A percentile compares a stretch with the other conserved stretches of the same genome.
These are phyloP conservation scores for Acleris sparsana DNA, from an alignment of 2,888 invertebrate genomes.

Conservation along the genomic window DNA sequence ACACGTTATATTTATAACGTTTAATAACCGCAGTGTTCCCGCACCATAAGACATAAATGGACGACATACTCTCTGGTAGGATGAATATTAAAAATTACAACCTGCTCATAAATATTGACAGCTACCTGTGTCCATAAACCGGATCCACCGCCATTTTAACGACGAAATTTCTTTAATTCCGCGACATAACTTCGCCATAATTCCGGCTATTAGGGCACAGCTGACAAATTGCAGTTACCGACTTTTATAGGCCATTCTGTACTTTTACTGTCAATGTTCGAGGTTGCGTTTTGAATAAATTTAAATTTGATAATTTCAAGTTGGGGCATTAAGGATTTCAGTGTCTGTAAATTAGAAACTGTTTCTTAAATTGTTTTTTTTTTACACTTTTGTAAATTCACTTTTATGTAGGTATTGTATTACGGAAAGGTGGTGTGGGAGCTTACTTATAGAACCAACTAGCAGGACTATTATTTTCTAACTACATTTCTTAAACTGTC, in stretches of 20 bases:
- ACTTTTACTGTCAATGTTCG: conserved; percentile 26
- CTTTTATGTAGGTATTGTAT: no score
- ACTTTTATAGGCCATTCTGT: conserved; percentile 50
- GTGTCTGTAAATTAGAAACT: background rate
- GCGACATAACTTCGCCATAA: conserved; percentile 12
- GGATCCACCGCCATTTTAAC: conserved; percentile 9
- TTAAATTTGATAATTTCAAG: conserved; percentile 28
- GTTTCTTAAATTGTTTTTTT: no score
- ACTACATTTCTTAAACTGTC: no score
- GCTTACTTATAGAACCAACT: no score
- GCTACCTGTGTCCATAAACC: conserved; percentile 27
- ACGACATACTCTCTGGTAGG: background rate
- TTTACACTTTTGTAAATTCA: no score
- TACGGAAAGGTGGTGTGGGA: no score
- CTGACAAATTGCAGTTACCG: conserved; percentile 48
- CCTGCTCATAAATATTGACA: conserved; percentile 24
- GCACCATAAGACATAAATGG: no score
- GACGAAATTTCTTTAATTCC: conserved; percentile 18
- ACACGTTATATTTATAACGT: no score
- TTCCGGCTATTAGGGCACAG: conserved; percentile 29
- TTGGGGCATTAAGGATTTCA: background rate
- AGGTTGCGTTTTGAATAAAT: conserved; percentile 32
- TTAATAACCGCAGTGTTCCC: no score
- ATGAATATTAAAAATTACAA: conserved; percentile 14
- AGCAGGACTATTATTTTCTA: no score